Evolutionary conservation across 2,888 invertebrate genomes (phyloP), one percentile per base, ranked within the genome.

Genomic region (Aspidiotus destructor): DNA sequence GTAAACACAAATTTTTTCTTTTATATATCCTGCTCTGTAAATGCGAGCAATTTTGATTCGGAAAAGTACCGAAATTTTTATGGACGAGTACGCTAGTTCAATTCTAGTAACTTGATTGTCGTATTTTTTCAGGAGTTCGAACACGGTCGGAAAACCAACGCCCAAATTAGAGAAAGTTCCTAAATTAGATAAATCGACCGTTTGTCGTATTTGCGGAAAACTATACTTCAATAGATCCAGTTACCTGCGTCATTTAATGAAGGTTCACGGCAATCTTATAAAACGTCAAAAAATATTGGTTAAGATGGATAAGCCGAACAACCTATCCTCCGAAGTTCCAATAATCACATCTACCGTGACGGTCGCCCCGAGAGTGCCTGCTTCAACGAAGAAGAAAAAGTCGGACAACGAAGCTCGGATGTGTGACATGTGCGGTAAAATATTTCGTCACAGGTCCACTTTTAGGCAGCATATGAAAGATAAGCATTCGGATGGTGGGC

Each of bases 201-300:
- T 52, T 28, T 67, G 67, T 67, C 58, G 67, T 41, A 67, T 67
- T 44, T 67, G 67, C 15, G 67, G 67, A 40, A 67, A 67, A 40
- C 48, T 67, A 8, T 67, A 67, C 67, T 9, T 58, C 13, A 67
- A 17, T 60, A 55, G 67, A 13, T n/a, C 58, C 17, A 67, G 58
- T 13, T 67, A 67, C 15, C 28, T 67, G 67, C 57, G 40, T n/a
- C 67, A 67, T 9, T 60, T 67, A 52, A 17, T 48, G 40, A 67
- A 52, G 48, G 28, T 28, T 13, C 67, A 67, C 48, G 16, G 58
- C 41, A 15, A 41, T 13, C 67, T 58, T 42, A 17, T n/a, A 10
- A 67, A 67, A n/a, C 48, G 48, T 2, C 10, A 48, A 48, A 48
- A 11, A 13, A 11, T 48, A 13, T n/a, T n/a, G 48, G n/a, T 48